Percentiles rank a stretch among this genome's conserved stretches.
Evolutionary conservation across 2,113 vertebrate genomes (phyloP).

Genomic region (Meriones unguiculatus): DNA sequence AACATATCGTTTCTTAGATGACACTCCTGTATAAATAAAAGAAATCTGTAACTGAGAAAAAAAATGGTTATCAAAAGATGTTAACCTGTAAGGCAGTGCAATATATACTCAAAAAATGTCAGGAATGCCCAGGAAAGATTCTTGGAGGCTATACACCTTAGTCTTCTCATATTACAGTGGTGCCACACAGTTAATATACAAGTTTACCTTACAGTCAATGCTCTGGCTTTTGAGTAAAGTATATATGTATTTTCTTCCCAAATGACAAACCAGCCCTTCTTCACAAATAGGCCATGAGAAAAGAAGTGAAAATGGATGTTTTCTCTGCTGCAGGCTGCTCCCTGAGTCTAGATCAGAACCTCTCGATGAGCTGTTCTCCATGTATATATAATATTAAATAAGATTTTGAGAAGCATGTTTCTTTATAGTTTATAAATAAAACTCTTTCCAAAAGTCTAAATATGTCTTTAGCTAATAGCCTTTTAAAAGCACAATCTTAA

Average conservation of each 20-base stretch:
- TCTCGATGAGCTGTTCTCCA: neutral
- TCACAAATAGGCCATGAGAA: neutral
- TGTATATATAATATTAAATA: neutral
- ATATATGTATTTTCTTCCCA: neutral
- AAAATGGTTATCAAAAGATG: neutral
- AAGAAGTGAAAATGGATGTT: neutral
- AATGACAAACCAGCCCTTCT: neutral
- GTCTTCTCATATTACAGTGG: neutral
- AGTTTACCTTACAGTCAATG: neutral
- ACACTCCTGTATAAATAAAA: neutral
- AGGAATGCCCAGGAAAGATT: neutral
- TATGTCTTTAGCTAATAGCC: neutral
- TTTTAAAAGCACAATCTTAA: neutral
- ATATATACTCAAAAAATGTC: neutral
- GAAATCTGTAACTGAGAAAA: neutral
- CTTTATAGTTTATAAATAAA: neutral
- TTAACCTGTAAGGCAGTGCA: neutral
- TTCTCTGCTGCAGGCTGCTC: neutral
- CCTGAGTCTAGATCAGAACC: neutral
- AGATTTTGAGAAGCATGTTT: neutral
- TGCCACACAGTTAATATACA: neutral
- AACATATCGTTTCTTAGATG: neutral
- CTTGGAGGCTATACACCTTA: neutral
- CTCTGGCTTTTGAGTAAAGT: neutral
- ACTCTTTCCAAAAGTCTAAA: conserved; percentile 5